phyloP scores from a whole-genome alignment of 2,888 invertebrate genomes.

The Pseudanteris insignis region DNA sequence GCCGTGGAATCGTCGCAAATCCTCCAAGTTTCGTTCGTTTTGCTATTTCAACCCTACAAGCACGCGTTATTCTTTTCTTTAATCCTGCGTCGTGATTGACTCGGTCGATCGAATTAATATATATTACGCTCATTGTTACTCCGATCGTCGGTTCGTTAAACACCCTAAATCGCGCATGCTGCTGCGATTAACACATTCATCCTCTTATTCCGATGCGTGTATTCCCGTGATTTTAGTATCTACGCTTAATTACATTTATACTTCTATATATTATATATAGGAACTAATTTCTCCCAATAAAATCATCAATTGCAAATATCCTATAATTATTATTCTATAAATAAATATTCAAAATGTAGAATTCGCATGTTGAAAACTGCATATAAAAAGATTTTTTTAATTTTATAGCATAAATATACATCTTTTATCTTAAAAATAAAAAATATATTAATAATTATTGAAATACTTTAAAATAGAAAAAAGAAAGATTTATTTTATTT shows the following conservation, averaged over 20 bases:
- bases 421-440: too few relatives aligned
- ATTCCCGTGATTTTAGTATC: too few relatives aligned
- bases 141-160: conserved; percentile 22
- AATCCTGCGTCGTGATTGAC: conserved; percentile 51
- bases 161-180: conserved; percentile 2
- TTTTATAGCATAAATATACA: neutral
- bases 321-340: too few relatives aligned
- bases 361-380: too few relatives aligned
- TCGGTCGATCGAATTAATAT: conserved; percentile 10
- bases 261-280: too few relatives aligned
- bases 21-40: conserved; percentile 35
- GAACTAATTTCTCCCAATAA: too few relatives aligned
- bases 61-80: conserved; percentile 49
- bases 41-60: conserved; percentile 40
- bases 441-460: too few relatives aligned
- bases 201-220: neutral
- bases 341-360: too few relatives aligned
- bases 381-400: neutral
- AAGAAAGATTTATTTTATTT: too few relatives aligned
- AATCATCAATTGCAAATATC: too few relatives aligned
- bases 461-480: too few relatives aligned
- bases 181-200: conserved; percentile 9
- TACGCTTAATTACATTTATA: too few relatives aligned
- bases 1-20: conserved; percentile 50
- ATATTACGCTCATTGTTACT: conserved; percentile 10